phyloP scores from a whole-genome alignment of 2,113 vertebrate genomes.

The Jaculus jaculus region DNA sequence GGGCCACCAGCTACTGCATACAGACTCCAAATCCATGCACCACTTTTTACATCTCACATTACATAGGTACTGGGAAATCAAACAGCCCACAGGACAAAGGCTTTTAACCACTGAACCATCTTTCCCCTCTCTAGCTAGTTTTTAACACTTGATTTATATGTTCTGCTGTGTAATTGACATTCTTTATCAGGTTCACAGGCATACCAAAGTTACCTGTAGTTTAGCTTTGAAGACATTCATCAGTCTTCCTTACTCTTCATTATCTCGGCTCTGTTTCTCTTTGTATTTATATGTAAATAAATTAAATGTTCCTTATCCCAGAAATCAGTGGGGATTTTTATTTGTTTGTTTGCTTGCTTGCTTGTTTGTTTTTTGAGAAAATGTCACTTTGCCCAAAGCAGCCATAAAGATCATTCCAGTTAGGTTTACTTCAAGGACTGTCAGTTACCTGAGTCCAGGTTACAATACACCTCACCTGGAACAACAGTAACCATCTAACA shows the following conservation, averaged over 20 bases:
- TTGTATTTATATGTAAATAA: background rate
- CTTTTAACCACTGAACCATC: no score
- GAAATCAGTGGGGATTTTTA: background rate
- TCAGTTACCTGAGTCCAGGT: background rate
- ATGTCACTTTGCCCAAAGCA: background rate
- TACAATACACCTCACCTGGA: background rate
- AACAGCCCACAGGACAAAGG: no score
- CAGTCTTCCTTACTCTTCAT: background rate
- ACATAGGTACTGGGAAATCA: no score
- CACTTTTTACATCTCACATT: no score
- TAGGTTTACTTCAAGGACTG: background rate
- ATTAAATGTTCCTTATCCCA: background rate
- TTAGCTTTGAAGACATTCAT: background rate
- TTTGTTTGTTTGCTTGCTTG: no score
- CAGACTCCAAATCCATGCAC: no score
- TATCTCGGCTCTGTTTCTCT: background rate
- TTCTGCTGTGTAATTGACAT: background rate
- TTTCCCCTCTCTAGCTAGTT: background rate
- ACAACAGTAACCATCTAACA: background rate
- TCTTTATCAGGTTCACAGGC: background rate
- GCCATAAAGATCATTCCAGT: background rate
- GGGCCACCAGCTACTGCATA: no score
- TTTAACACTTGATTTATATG: background rate
- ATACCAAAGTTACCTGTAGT: background rate
- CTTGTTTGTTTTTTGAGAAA: background rate